Evolutionary conservation across 2,797 vertebrate genomes (phyloP).

Genomic region (Scyliorhinus canicula): DNA sequence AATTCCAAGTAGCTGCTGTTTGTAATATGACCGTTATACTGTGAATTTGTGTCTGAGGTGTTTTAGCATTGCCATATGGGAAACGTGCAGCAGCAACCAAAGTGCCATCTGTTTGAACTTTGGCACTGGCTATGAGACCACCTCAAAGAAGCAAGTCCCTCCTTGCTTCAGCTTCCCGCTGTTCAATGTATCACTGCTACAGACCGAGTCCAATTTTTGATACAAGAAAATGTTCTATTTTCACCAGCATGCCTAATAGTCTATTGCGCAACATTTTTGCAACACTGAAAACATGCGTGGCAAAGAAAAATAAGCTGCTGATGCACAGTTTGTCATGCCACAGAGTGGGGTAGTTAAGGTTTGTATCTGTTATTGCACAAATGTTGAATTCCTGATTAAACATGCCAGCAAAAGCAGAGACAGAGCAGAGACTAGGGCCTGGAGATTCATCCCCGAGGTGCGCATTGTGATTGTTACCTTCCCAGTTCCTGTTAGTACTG

Average conservation of each 20-base stretch:
- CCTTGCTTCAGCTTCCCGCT: no score
- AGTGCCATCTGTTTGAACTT: background rate
- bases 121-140: background rate
- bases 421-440: background rate
- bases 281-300: background rate
- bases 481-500: no score
- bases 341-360: background rate
- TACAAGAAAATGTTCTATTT: background rate
- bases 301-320: background rate
- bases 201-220: no score
- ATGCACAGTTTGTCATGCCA: background rate
- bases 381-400: background rate
- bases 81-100: background rate
- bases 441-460: no score
- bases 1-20: background rate
- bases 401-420: background rate
- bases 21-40: background rate
- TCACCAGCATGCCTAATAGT: background rate
- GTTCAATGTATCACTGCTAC: no score
- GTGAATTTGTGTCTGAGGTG: background rate
- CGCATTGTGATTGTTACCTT: no score
- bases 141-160: background rate
- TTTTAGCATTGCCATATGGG: background rate
- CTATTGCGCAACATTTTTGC: background rate
- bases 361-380: background rate